These are phyloP conservation scores for Cordilura impudica DNA, from an alignment of 2,888 invertebrate genomes.

Conservation along the genomic window DNA sequence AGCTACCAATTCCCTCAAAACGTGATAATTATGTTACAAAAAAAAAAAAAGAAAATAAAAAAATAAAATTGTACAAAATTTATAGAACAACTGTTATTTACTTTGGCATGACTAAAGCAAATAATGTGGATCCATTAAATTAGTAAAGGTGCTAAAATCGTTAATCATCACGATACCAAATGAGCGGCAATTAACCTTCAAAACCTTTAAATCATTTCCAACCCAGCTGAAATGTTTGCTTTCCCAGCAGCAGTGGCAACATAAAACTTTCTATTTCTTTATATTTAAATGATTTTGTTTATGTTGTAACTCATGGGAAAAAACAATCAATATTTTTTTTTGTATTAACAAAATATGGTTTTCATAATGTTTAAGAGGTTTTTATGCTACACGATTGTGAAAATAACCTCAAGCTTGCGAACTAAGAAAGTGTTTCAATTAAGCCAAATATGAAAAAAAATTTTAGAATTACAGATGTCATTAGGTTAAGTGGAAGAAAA, in stretches of 20 bases:
- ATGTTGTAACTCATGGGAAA: neutral
- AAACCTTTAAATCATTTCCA: neutral
- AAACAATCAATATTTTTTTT: too few species aligned
- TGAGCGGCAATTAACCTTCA: constrained; percentile 16
- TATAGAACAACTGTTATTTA: neutral
- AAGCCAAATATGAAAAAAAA: neutral
- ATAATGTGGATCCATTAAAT: neutral
- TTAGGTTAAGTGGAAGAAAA: neutral
- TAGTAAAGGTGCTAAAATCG: constrained; percentile 13
- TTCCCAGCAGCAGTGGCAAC: neutral
- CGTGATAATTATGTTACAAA: neutral
- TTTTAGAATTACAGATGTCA: neutral
- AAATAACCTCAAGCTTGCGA: neutral
- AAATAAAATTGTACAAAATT: too few species aligned
- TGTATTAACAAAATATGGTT: neutral
- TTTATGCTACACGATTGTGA: neutral
- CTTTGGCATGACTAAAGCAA: constrained; percentile 3
- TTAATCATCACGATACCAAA: constrained; percentile 15
- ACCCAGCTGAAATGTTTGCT: neutral
- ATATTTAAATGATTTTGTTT: neutral
- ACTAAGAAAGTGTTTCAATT: neutral
- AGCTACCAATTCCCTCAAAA: neutral
- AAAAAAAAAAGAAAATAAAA: neutral
- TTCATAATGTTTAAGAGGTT: too few species aligned
- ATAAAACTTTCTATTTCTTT: constrained; percentile 12